Base-by-base conservation (phyloP, 1,140 invertebrate genomes). In the Neuroterus valhalla region DNA sequence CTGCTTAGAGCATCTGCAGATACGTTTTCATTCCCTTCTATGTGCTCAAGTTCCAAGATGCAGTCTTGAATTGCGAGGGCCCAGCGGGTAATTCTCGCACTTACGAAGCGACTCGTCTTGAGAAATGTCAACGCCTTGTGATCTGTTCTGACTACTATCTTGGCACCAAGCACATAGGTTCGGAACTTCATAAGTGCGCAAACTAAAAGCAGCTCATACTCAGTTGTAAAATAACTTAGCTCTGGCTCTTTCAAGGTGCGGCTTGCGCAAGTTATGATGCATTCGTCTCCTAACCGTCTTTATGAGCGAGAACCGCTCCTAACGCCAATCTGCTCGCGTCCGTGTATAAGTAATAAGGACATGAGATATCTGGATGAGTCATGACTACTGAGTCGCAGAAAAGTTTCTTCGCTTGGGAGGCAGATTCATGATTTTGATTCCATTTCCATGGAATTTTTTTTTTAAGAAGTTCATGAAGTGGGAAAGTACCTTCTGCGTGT, bases 151-250 rank as follows among this genome's bases (percentile, higher is more conserved):
- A n/a, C n/a, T n/a, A n/a, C n/a, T n/a, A n/a, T n/a, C n/a, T n/a
- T n/a, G n/a, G n/a, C n/a, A n/a, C n/a, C n/a, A n/a, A n/a, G n/a
- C n/a, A n/a, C n/a, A n/a, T n/a, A n/a, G n/a, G 78, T 73, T 46
- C 79, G 69, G 55, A 89, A 87, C 83, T 74, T 85, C 76, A 6
- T 91, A 78, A 5, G 86, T 82, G 79, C 81, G 86, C 21, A 91
- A 69, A n/a, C n/a, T n/a, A n/a, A n/a, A n/a, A n/a, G n/a, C n/a
- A n/a, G n/a, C n/a, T n/a, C n/a, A n/a, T n/a, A n/a, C n/a, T n/a
- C n/a, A n/a, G n/a, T n/a, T n/a, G n/a, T n/a, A n/a, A n/a, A n/a
- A n/a, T n/a, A n/a, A n/a, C n/a, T n/a, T n/a, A n/a, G n/a, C n/a
- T n/a, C n/a, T n/a, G n/a, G n/a, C n/a, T n/a, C n/a, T n/a, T n/a